Percentiles rank a stretch among this genome's conserved stretches.
phyloP scores from a whole-genome alignment of 2,888 invertebrate genomes.

The Cephalotes varians region DNA sequence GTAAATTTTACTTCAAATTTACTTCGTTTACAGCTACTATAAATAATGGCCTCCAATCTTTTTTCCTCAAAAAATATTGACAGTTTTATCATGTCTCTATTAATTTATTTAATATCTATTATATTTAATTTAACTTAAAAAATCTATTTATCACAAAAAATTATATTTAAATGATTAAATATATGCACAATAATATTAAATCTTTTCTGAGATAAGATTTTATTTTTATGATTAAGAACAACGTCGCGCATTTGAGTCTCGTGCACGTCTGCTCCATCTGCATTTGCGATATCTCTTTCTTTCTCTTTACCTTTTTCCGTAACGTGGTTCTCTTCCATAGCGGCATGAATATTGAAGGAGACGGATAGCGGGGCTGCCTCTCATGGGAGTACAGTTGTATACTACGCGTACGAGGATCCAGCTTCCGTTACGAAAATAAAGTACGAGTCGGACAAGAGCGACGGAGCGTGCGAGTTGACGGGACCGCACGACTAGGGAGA shows the following conservation, averaged over 20 bases:
- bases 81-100: not conserved
- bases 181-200: not conserved
- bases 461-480: conserved; percentile 62
- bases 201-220: not conserved
- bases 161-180: not conserved
- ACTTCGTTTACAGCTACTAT: not conserved
- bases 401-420: conserved; percentile 58
- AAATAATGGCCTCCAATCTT: not conserved
- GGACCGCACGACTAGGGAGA: conserved; percentile 54
- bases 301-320: conserved; percentile 3
- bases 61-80: not conserved
- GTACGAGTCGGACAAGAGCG: conserved; percentile 54
- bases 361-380: conserved; percentile 66
- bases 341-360: conserved; percentile 67
- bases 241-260: conserved; percentile 32
- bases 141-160: not conserved
- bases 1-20: not conserved
- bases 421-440: conserved; percentile 78
- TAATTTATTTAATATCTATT: not conserved
- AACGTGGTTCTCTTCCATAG: conserved; percentile 22
- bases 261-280: conserved; percentile 48
- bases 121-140: not conserved
- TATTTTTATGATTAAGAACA: conserved; percentile 39
- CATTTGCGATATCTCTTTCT: conserved; percentile 4
- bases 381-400: conserved; percentile 59